These are phyloP conservation scores for Cercopithecus mona DNA, from an alignment of 2,113 vertebrate genomes.

Conservation along the genomic window DNA sequence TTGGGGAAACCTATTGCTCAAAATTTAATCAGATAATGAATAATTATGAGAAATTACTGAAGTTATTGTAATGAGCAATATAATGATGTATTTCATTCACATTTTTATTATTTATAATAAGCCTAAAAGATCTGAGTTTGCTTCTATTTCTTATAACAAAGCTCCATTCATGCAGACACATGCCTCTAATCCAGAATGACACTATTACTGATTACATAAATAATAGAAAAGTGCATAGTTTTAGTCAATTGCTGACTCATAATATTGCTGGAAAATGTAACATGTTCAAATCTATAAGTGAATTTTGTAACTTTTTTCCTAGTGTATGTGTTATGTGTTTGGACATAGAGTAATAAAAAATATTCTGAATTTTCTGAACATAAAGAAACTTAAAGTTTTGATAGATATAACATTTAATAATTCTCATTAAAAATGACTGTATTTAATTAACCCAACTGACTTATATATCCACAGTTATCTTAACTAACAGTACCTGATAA, in stretches of 20 bases:
- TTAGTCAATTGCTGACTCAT: background rate
- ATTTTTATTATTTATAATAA: constrained; percentile 62
- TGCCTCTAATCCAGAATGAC: background rate
- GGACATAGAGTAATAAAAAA: background rate
- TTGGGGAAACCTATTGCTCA: constrained; percentile 64
- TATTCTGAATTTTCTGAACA: constrained; percentile 50
- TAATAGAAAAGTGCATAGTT: background rate
- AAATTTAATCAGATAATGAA: constrained; percentile 65
- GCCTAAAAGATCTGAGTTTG: constrained; percentile 26
- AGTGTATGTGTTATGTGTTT: background rate
- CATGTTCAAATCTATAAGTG: background rate
- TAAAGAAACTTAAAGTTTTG: background rate
- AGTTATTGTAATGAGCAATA: constrained; percentile 56
- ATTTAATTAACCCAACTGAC: background rate
- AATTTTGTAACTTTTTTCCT: background rate
- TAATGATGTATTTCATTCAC: constrained; percentile 50
- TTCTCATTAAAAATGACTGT: background rate
- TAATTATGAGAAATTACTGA: constrained; percentile 59
- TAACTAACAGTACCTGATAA: background rate
- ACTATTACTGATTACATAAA: background rate
- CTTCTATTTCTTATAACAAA: constrained; percentile 43
- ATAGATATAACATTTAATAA: background rate
- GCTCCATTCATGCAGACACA: background rate
- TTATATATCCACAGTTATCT: background rate
- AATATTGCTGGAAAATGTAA: background rate